Evolutionary conservation across 2,113 vertebrate genomes (phyloP).

Genomic region (Hyperopisus bebe): DNA sequence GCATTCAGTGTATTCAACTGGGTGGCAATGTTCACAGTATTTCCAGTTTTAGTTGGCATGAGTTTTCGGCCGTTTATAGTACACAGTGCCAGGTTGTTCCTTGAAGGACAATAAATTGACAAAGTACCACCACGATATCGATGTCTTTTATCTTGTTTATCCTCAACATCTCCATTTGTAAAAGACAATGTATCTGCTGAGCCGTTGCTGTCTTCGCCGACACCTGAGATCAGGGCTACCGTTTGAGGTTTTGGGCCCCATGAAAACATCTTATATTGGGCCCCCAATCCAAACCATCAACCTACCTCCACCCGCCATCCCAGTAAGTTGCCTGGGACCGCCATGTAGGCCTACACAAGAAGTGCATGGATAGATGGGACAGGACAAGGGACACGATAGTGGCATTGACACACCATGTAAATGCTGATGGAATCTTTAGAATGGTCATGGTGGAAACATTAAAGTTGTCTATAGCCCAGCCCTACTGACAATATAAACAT

Average conservation of each 20-base stretch:
- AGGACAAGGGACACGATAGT: not conserved
- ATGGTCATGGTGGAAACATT: not conserved
- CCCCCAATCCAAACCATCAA: not conserved
- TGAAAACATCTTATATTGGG: too few species aligned
- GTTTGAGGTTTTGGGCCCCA: not conserved
- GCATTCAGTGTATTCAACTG: not conserved
- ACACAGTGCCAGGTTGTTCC: not conserved
- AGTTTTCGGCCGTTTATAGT: not conserved
- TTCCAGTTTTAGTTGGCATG: not conserved
- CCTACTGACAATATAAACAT: not conserved
- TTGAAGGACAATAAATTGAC: not conserved
- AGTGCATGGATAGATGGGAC: not conserved
- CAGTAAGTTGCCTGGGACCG: not conserved
- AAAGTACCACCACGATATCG: not conserved
- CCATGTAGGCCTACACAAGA: not conserved
- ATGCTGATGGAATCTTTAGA: not conserved
- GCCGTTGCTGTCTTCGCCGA: not conserved
- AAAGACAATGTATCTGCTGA: not conserved
- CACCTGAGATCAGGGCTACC: not conserved
- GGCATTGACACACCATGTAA: not conserved
- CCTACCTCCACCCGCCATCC: not conserved
- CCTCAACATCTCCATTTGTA: too few species aligned
- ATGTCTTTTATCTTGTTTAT: not conserved
- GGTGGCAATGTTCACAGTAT: not conserved
- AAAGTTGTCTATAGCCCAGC: not conserved